Conservation (phyloP, 2,113 vertebrate species). For the Hemiscyllium ocellatum region DNA sequence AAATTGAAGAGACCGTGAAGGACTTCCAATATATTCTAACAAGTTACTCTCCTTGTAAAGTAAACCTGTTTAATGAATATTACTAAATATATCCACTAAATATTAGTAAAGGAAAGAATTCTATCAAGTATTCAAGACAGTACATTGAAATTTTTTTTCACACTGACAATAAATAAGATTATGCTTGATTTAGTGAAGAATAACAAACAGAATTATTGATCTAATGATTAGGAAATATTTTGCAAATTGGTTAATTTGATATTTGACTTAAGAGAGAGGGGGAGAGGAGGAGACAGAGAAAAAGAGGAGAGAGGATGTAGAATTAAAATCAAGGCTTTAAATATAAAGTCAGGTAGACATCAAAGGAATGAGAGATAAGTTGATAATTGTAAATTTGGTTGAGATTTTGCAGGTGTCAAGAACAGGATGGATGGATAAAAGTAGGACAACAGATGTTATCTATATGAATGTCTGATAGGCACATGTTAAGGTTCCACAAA, state of each 20-base stretch:
- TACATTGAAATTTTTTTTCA: neutral
- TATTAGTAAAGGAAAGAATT: neutral
- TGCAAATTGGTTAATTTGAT: neutral
- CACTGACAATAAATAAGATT: no score
- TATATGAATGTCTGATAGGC: neutral
- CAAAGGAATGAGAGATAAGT: neutral
- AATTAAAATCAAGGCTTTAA: neutral
- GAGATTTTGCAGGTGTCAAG: neutral
- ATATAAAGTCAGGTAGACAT: neutral
- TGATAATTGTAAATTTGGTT: neutral
- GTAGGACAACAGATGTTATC: neutral
- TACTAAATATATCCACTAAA: neutral
- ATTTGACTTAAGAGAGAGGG: neutral
- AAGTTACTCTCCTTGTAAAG: neutral
- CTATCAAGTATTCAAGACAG: neutral
- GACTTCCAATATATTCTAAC: neutral
- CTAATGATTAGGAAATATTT: neutral
- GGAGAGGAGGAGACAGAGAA: no score
- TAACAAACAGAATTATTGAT: neutral
- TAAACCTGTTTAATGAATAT: neutral
- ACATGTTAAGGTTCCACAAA: neutral
- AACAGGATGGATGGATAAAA: no score
- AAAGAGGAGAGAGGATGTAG: neutral
- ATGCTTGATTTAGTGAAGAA: neutral
- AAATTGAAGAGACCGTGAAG: neutral